phyloP scores from a whole-genome alignment of 64 coral and sea anemone species.

The Porites australiensis region DNA sequence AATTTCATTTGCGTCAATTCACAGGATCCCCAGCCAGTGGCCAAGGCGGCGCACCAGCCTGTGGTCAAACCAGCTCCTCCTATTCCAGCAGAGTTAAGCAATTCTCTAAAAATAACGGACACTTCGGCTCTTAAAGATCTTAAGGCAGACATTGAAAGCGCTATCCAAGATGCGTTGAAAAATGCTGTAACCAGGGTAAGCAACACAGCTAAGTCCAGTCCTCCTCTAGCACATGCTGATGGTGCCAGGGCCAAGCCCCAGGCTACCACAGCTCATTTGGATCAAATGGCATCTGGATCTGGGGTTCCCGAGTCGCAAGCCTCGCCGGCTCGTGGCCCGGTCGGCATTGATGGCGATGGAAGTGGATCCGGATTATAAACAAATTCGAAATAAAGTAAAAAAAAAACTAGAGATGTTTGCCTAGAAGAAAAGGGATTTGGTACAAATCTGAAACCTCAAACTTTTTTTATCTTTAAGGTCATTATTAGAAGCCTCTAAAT shows the following conservation, averaged over 20 bases:
- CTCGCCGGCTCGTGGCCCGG: not conserved
- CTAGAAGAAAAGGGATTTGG: too few species aligned
- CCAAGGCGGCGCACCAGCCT: not conserved
- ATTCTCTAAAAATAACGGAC: not conserved
- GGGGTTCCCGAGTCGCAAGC: not conserved
- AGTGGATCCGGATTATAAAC: slow-evolving; percentile 31
- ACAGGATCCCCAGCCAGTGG: not conserved
- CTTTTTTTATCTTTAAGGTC: too few species aligned
- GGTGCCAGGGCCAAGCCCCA: slow-evolving; percentile 10
- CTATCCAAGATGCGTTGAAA: slow-evolving; percentile 64
- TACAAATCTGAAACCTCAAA: too few species aligned
- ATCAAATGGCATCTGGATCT: slow-evolving; percentile 39
- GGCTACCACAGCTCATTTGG: not conserved
- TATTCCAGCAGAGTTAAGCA: not conserved
- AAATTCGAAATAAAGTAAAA: not conserved
- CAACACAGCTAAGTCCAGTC: slow-evolving; percentile 1
- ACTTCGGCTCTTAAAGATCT: slow-evolving; percentile 56
- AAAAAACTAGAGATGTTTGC: too few species aligned
- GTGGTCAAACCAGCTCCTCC: not conserved
- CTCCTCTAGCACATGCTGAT: not conserved
- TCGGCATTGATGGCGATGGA: slow-evolving; percentile 6
- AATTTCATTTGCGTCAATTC: not conserved
- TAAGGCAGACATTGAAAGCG: slow-evolving; percentile 64
- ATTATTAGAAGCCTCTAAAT: too few species aligned
- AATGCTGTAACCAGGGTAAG: not conserved